Evolutionary conservation across 2,113 vertebrate species (phyloP).

Genomic region (Cynopterus brachyotis): DNA sequence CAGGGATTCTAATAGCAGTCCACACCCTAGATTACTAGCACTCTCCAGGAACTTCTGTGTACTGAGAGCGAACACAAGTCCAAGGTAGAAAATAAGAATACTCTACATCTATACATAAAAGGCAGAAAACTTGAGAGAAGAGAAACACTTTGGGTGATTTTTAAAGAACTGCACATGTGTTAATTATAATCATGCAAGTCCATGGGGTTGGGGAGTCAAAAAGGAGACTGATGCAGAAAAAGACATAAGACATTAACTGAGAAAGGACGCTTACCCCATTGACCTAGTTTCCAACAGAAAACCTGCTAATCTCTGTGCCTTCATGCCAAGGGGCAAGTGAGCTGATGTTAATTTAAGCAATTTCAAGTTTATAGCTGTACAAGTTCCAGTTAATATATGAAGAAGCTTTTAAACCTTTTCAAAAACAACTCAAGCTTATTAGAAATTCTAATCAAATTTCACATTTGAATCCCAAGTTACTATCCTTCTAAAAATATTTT

Average conservation of each 20-base stretch:
- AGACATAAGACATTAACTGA: constrained; percentile 10
- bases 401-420: constrained; percentile 31
- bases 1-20: not conserved
- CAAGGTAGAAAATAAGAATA: constrained; percentile 14
- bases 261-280: constrained; percentile 42
- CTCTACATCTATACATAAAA: constrained; percentile 9
- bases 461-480: constrained; percentile 1
- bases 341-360: constrained; percentile 52
- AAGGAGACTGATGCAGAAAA: constrained; percentile 20
- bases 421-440: constrained; percentile 27
- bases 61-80: not conserved
- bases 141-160: constrained; percentile 16
- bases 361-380: constrained; percentile 14
- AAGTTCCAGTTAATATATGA: constrained; percentile 1
- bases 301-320: constrained; percentile 22
- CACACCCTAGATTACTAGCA: constrained; percentile 12
- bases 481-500: not conserved
- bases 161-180: not conserved
- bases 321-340: constrained; percentile 45
- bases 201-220: not conserved
- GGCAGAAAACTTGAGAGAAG: not conserved
- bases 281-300: constrained; percentile 58
- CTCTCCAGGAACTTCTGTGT: constrained; percentile 11
- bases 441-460: constrained; percentile 46
- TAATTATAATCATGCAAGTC: constrained; percentile 51